Base-by-base conservation (phyloP, 2,797 vertebrate genomes). In the Clarias laeviceps region DNA sequence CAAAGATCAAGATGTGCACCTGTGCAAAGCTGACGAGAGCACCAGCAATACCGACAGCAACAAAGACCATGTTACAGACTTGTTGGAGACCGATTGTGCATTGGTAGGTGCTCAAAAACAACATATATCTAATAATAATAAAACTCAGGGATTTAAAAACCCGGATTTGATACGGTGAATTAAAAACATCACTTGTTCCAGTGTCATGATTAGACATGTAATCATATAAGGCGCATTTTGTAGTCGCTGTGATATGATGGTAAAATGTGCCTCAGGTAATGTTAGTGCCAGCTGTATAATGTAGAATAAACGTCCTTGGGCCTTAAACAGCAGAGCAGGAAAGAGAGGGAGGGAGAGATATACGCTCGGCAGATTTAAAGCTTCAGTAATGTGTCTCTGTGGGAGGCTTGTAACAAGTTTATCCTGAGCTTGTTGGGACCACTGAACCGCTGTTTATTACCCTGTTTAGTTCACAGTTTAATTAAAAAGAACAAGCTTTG, bases 71-170 rank as follows among this genome's bases (percentile, higher is more conserved):
- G 96, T 94, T 89, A 89, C 90, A 83, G 94, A 92, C 89, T 86
- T 96, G 87, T 94, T 94, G 3, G 95, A 98, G 88, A 93, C 93
- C 86, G 95, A 96, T 0, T 90, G 94, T 82, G 93, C 93, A 1
- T 92, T 94, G 96, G 97, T 99, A 91, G 56, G 94, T 84, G 2
- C 15, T 45, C 74, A 32, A 20, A 82, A 79, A 82, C 70, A 68
- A 70, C 59, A 59, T 18, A 6, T 27, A 34, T 27, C 27, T 29
- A 40, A 50, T 72, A 17, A 56, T 45, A 66, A 54, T 80, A 5
- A 64, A 40, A 29, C 27, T 50, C 14, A 50, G 7, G 29, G 24
- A 64, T 40, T 50, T 14, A 2, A 50, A 14, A 50, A 50, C 2
- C 45, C 45, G 45, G 50, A 54, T 54, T 14, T 54, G 50, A 54